These are phyloP conservation scores for Callionymus lyra DNA, from an alignment of 2,113 vertebrate species.

Conservation along the genomic window DNA sequence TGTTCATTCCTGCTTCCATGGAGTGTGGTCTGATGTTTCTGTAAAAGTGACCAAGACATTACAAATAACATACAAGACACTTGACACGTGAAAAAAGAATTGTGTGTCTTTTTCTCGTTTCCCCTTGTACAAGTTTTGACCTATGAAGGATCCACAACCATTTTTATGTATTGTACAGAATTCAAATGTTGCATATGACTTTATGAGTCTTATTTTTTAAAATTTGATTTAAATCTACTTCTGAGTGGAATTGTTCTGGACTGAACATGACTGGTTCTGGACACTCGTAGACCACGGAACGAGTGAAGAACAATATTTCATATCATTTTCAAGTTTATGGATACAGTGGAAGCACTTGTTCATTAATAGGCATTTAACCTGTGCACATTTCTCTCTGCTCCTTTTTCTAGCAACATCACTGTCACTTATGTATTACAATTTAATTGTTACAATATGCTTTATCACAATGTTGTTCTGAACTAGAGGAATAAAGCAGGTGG, in stretches of 20 bases:
- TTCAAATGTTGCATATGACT: conserved; percentile 61
- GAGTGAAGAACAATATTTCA: conserved; percentile 45
- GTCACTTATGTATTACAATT: conserved; percentile 70
- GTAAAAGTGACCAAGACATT: no score
- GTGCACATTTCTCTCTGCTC: conserved; percentile 68
- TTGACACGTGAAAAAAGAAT: conserved; percentile 7
- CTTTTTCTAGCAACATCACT: conserved; percentile 65
- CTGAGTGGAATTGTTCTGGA: conserved; percentile 45
- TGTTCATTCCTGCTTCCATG: conserved; percentile 54
- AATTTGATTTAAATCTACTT: conserved; percentile 41
- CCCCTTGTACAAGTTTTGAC: conserved; percentile 55
- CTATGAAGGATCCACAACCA: conserved; percentile 41
- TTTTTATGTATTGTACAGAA: conserved; percentile 71
- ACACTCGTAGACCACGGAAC: conserved; percentile 23
- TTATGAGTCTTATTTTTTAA: conserved; percentile 44
- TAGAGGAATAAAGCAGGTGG: conserved; percentile 36
- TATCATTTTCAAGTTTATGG: conserved; percentile 33
- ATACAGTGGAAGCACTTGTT: conserved; percentile 38
- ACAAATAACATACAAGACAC: conserved; percentile 9
- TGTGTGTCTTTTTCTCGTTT: conserved; percentile 43
- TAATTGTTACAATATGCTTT: conserved; percentile 67
- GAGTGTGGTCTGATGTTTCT: conserved; percentile 52
- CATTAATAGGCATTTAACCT: conserved; percentile 43
- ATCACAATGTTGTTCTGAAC: conserved; percentile 59
- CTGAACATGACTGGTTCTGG: conserved; percentile 32